phyloP scores from a whole-genome alignment of 2,888 invertebrate species.

The Ctena decussata region DNA sequence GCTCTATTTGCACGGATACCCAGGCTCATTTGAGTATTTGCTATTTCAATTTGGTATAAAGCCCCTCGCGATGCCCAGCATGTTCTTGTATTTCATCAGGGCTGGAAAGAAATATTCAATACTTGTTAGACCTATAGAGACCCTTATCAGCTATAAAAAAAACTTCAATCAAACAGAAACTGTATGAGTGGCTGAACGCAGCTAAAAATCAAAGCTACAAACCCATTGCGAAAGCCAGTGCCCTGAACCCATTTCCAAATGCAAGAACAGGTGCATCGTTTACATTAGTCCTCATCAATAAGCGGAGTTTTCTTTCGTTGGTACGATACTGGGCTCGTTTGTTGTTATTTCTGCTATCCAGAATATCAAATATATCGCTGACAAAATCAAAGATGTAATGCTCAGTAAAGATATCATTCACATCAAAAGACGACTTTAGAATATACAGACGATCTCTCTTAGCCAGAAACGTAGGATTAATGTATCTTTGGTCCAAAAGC shows the following conservation, averaged over 20 bases:
- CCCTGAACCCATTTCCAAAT: neutral
- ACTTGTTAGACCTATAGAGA: no score
- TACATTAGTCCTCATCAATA: neutral
- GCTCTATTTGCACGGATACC: no score
- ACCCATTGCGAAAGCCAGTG: neutral
- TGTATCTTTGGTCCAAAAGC: neutral
- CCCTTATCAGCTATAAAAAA: no score
- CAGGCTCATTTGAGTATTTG: no score
- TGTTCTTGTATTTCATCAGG: no score
- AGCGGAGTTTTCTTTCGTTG: neutral
- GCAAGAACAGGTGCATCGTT: neutral
- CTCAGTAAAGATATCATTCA: neutral
- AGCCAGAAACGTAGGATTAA: neutral
- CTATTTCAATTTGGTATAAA: no score
- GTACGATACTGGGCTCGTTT: neutral
- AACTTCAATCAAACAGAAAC: no score
- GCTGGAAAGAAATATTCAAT: no score
- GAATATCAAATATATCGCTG: neutral
- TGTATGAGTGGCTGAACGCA: no score
- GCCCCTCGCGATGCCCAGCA: no score
- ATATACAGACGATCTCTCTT: neutral
- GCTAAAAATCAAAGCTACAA: no score
- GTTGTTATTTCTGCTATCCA: neutral
- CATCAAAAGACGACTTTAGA: neutral
- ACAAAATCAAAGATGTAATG: neutral